Evolutionary conservation across 30 jellyfish, hydroid and myxozoan species (phyloP).

Genomic region (Hydractinia echinata): DNA sequence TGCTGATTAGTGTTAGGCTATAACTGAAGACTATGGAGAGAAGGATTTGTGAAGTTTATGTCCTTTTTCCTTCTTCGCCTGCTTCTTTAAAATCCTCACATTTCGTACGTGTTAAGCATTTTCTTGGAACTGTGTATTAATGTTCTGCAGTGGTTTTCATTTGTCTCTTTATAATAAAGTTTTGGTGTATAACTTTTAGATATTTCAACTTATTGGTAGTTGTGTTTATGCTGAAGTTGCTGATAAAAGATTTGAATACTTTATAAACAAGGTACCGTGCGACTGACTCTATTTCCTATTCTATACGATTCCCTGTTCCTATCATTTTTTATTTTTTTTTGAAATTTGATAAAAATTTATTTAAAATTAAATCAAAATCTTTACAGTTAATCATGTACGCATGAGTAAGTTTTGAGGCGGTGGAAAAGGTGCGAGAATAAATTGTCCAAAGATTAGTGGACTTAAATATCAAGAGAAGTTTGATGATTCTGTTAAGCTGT

Average conservation of each 20-base stretch:
- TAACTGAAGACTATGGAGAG: no score
- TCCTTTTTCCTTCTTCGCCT: no score
- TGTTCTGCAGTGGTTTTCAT: background rate
- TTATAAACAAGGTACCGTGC: conserved; percentile 57
- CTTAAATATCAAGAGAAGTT: no score
- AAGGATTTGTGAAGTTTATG: no score
- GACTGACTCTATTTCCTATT: no score
- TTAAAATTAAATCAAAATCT: no score
- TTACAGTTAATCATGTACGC: no score
- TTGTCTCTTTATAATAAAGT: background rate
- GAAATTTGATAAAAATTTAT: background rate
- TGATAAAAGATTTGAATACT: conserved; percentile 68
- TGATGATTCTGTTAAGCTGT: no score
- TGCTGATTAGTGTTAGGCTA: no score
- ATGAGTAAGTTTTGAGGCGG: background rate
- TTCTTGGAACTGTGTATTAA: no score
- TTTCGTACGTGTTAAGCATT: no score
- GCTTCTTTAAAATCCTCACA: no score
- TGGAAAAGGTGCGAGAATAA: background rate
- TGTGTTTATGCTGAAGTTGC: conserved; percentile 46
- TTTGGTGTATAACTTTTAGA: conserved; percentile 26
- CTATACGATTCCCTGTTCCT: background rate
- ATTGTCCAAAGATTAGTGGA: background rate
- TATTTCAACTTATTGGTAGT: conserved; percentile 52
- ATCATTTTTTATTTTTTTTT: conserved; percentile 2